Evolutionary conservation across 1,140 invertebrate species (phyloP).

Genomic region (Saccostrea cuccullata): DNA sequence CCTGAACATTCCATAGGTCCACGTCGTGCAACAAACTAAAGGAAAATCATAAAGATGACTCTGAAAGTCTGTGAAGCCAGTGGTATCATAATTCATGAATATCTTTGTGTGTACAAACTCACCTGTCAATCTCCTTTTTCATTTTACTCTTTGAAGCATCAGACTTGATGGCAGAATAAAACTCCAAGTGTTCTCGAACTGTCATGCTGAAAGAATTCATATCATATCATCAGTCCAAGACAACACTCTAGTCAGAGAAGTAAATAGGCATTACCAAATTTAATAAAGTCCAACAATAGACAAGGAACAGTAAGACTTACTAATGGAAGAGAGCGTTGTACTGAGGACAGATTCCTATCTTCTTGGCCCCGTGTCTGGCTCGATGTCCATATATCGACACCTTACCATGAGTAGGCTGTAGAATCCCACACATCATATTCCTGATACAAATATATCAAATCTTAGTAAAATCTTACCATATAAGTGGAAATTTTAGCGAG

Average conservation of each 20-base stretch:
- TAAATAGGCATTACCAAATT: background rate
- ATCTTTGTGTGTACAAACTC: constrained; percentile 36
- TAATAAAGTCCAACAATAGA: background rate
- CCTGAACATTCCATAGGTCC: constrained; percentile 66
- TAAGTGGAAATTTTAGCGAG: no score
- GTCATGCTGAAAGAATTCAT: constrained; percentile 73
- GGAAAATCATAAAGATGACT: background rate
- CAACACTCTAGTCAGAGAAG: background rate
- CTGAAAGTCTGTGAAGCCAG: no score
- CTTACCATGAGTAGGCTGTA: constrained; percentile 84
- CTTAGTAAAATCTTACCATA: no score
- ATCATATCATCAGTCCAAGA: background rate
- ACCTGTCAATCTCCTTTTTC: constrained; percentile 75
- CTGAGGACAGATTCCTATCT: constrained; percentile 84
- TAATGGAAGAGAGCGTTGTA: constrained; percentile 83
- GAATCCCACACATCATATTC: constrained; percentile 91
- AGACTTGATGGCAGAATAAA: constrained; percentile 77
- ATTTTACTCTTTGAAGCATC: constrained; percentile 59
- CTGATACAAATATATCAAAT: constrained; percentile 56
- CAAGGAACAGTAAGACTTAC: constrained; percentile 73
- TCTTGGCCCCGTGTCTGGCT: constrained; percentile 78
- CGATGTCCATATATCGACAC: constrained; percentile 89
- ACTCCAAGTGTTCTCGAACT: constrained; percentile 78
- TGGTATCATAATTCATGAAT: no score
- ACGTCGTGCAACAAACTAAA: constrained; percentile 67